phyloP scores from a whole-genome alignment of 2,113 vertebrate genomes.

The Charadrius vociferus region DNA sequence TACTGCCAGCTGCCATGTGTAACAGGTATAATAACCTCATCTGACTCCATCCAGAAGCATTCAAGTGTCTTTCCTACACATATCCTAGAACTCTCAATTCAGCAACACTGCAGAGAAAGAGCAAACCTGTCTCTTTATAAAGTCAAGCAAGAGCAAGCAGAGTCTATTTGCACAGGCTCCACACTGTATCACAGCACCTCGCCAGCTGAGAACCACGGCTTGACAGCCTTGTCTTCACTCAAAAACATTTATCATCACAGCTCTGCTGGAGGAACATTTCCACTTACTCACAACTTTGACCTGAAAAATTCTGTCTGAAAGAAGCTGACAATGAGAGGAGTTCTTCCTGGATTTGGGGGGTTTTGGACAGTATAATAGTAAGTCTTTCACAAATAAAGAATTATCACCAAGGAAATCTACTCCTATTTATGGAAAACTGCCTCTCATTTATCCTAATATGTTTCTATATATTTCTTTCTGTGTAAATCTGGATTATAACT shows the following conservation, averaged over 20 bases:
- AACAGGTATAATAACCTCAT: neutral
- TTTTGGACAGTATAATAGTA: neutral
- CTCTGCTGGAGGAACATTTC: neutral
- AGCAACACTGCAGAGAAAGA: neutral
- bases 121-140: neutral
- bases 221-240: neutral
- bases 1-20: neutral
- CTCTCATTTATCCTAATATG: neutral
- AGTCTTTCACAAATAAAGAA: neutral
- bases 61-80: neutral
- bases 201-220: neutral
- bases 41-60: neutral
- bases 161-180: neutral
- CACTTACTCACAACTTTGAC: neutral
- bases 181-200: neutral
- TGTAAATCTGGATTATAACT: neutral
- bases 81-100: neutral
- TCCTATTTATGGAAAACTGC: neutral
- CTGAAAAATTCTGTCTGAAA: neutral
- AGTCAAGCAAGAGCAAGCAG: neutral
- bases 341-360: neutral
- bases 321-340: neutral
- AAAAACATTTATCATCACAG: neutral
- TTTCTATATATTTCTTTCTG: neutral
- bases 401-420: neutral